Evolutionary conservation across 2,888 invertebrate genomes (phyloP).

Genomic region (Scotopteryx bipunctaria): DNA sequence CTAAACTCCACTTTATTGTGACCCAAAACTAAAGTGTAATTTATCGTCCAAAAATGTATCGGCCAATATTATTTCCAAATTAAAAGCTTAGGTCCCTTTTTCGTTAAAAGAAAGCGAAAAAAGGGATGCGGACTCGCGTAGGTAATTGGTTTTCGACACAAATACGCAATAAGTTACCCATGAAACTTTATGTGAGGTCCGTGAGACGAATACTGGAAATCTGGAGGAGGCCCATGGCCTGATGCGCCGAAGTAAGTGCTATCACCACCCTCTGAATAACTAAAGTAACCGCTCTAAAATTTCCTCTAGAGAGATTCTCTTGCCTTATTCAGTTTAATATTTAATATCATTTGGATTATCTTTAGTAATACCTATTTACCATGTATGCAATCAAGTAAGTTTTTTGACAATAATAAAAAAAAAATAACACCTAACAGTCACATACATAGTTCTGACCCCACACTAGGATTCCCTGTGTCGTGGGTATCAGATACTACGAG

Average conservation of each 20-base stretch:
- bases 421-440: too few species aligned
- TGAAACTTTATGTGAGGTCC: slow-evolving; percentile 62
- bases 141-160: slow-evolving; percentile 70
- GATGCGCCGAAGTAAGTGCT: slow-evolving; percentile 48
- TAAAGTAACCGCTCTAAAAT: slow-evolving; percentile 37
- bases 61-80: slow-evolving; percentile 46
- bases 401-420: too few species aligned
- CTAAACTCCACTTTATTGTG: slow-evolving; percentile 25
- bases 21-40: slow-evolving; percentile 30
- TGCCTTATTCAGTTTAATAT: slow-evolving; percentile 30
- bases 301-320: slow-evolving; percentile 33
- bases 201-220: slow-evolving; percentile 55
- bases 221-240: slow-evolving; percentile 41
- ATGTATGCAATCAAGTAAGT: too few species aligned
- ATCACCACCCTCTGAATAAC: slow-evolving; percentile 52
- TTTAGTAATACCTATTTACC: slow-evolving; percentile 21
- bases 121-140: slow-evolving; percentile 52
- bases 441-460: too few species aligned
- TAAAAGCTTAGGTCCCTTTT: slow-evolving; percentile 49
- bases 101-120: slow-evolving; percentile 44
- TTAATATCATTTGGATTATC: slow-evolving; percentile 32
- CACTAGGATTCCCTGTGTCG: too few species aligned
- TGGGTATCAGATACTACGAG: too few species aligned
- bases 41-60: slow-evolving; percentile 36
- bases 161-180: slow-evolving; percentile 68